phyloP scores from a whole-genome alignment of 2,797 vertebrate species.

The Loriculus beryllinus region DNA sequence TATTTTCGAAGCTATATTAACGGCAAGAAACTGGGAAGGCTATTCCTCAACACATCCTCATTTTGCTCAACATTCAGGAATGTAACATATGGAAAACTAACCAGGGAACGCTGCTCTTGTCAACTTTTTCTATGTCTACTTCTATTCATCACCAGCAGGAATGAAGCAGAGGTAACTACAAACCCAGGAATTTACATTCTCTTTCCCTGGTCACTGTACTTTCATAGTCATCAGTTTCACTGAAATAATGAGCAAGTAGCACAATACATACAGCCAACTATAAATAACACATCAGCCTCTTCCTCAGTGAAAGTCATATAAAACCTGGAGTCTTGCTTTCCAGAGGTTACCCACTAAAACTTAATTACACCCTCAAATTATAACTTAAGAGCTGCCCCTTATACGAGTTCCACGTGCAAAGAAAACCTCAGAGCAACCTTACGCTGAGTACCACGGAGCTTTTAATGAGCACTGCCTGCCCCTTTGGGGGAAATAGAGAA shows the following conservation, averaged over 20 bases:
- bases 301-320: not conserved
- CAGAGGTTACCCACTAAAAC: slow-evolving; percentile 7
- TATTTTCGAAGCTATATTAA: not conserved
- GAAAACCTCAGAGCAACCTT: not conserved
- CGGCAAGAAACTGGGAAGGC: not conserved
- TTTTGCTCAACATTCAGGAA: not conserved
- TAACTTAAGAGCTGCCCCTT: not conserved
- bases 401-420: not conserved
- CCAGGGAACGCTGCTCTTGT: not conserved
- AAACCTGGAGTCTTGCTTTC: not conserved
- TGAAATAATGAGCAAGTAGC: not conserved
- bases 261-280: not conserved
- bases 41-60: not conserved
- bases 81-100: not conserved
- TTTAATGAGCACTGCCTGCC: not conserved
- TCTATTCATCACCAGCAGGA: not conserved
- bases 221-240: not conserved
- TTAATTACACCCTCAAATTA: slow-evolving; percentile 1
- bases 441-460: not conserved
- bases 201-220: not conserved
- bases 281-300: not conserved
- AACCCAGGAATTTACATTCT: not conserved
- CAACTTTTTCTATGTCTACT: not conserved
- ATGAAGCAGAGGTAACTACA: not conserved
- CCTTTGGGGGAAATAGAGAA: not conserved